These are phyloP conservation scores for Drosophila tristis DNA, from an alignment of 1,140 invertebrate species.

Conservation along the genomic window DNA sequence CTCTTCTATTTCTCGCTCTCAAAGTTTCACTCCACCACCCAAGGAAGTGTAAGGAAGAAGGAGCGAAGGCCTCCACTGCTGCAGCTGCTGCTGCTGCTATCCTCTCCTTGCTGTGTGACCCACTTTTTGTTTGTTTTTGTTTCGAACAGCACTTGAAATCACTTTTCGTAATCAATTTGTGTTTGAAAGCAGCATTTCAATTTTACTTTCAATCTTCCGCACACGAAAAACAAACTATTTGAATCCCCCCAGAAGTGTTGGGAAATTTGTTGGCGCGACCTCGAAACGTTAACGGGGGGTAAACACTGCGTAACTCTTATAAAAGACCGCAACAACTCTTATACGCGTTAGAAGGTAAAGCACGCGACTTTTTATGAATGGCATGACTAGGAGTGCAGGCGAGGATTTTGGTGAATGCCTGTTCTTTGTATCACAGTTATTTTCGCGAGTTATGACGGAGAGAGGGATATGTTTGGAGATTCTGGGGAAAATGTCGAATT, in stretches of 20 bases:
- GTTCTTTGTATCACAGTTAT: conserved; percentile 61
- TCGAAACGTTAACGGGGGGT: conserved; percentile 40
- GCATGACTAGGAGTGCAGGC: conserved; percentile 5
- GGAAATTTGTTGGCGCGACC: conserved; percentile 45
- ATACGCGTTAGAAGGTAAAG: conserved; percentile 26
- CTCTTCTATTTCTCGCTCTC: not conserved
- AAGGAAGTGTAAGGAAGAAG: conserved; percentile 1
- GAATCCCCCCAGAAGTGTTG: conserved; percentile 15
- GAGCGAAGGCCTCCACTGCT: no score
- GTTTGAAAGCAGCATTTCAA: conserved; percentile 61
- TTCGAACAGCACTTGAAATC: conserved; percentile 65
- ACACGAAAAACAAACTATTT: conserved; percentile 13
- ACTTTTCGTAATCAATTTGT: conserved; percentile 73
- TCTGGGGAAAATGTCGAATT: conserved; percentile 31
- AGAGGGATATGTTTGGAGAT: conserved; percentile 15
- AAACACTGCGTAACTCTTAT: conserved; percentile 41
- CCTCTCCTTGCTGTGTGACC: conserved; percentile 45
- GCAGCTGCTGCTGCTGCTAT: conserved; percentile 1
- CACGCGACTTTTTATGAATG: conserved; percentile 63
- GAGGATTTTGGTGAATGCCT: not conserved
- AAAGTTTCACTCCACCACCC: not conserved
- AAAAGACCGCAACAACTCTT: conserved; percentile 38
- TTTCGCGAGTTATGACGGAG: conserved; percentile 7
- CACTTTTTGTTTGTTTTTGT: conserved; percentile 46
- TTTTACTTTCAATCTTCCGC: conserved; percentile 48